Conservation (phyloP, 2,888 invertebrate genomes). For the Tinea semifulvella region DNA sequence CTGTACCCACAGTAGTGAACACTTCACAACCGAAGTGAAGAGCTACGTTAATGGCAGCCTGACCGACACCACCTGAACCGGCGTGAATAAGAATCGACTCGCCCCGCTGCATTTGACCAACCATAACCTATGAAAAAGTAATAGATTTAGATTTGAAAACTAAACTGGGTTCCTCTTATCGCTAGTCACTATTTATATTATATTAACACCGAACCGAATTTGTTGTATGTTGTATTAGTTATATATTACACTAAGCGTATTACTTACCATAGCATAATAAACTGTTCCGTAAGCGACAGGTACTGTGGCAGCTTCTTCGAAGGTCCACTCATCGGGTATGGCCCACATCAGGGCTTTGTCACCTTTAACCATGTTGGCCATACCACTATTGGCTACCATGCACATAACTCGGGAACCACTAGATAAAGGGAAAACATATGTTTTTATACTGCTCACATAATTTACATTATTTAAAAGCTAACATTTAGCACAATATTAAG, state of each 20-base stretch:
- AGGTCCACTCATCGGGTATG: conserved; percentile 75
- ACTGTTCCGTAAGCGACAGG: conserved; percentile 82
- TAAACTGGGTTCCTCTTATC: too few relatives aligned
- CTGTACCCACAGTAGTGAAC: conserved; percentile 92
- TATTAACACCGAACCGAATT: background rate
- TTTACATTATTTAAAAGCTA: too few relatives aligned
- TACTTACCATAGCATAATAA: conserved; percentile 60
- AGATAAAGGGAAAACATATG: conserved; percentile 23
- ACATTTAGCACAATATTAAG: too few relatives aligned
- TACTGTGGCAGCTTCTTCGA: conserved; percentile 79
- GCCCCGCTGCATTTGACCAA: conserved; percentile 81
- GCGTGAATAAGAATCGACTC: conserved; percentile 93
- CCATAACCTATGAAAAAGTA: conserved; percentile 39
- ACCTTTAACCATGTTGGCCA: conserved; percentile 69
- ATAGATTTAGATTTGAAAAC: too few relatives aligned
- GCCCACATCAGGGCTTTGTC: conserved; percentile 69
- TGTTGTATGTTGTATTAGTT: background rate
- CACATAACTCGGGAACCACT: conserved; percentile 74
- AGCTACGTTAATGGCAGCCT: conserved; percentile 95
- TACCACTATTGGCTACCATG: conserved; percentile 63
- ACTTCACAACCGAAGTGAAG: conserved; percentile 88
- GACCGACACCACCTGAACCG: conserved; percentile 96
- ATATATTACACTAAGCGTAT: background rate
- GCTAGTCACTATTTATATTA: too few relatives aligned
- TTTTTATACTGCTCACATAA: too few relatives aligned